Evolutionary conservation across 1,140 invertebrate species (phyloP).

Genomic region (Camponotus pennsylvanicus): DNA sequence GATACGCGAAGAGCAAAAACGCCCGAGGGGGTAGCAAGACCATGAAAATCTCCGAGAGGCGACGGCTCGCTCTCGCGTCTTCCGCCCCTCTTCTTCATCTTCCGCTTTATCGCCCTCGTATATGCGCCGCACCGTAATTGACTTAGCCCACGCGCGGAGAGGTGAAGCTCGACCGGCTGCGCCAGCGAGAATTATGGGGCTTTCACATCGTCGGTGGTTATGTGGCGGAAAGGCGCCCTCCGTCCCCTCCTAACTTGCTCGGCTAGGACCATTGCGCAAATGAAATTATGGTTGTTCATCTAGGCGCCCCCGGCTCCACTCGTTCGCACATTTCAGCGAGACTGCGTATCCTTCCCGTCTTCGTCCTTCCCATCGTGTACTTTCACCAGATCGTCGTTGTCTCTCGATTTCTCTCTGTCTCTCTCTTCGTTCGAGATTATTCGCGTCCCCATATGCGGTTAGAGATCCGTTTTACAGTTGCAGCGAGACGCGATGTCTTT

Average conservation of each 20-base stretch:
- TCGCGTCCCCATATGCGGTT: not conserved
- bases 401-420: not conserved
- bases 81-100: constrained; percentile 41
- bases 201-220: constrained; percentile 62
- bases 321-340: constrained; percentile 48
- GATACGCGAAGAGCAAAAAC: not conserved
- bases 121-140: constrained; percentile 53
- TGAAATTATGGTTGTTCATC: constrained; percentile 64
- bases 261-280: constrained; percentile 47
- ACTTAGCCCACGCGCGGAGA: constrained; percentile 39
- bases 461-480: constrained; percentile 24
- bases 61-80: not conserved
- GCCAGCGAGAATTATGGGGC: constrained; percentile 64
- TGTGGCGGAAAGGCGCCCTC: constrained; percentile 24
- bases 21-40: not conserved
- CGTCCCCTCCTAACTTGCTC: not conserved
- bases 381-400: constrained; percentile 4
- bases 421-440: not conserved
- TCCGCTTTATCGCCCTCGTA: constrained; percentile 36
- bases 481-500: constrained; percentile 16
- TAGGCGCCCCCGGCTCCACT: constrained; percentile 2
- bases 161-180: constrained; percentile 35
- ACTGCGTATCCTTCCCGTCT: not conserved
- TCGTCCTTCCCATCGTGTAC: not conserved
- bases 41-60: constrained; percentile 19